A percentile compares a stretch with the other conserved stretches of the same genome.
These are phyloP conservation scores for Zele albiditarsus DNA, from an alignment of 2,888 invertebrate species.

Conservation along the genomic window DNA sequence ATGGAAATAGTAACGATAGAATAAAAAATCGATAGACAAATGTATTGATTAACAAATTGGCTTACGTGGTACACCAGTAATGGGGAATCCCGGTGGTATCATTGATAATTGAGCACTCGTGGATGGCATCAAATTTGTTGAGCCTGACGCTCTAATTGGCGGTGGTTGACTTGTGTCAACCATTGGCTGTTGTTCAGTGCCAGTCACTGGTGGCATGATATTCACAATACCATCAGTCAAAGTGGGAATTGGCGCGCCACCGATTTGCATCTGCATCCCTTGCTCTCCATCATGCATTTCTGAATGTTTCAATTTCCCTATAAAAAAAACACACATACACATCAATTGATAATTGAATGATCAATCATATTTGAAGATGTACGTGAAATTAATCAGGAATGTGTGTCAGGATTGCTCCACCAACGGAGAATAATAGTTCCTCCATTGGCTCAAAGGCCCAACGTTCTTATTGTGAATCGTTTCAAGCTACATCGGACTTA, in stretches of 20 bases:
- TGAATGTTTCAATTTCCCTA: constrained; percentile 67
- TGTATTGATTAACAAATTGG: constrained; percentile 15
- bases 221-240: constrained; percentile 65
- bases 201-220: constrained; percentile 60
- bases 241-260: constrained; percentile 60
- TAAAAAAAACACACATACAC: constrained; percentile 26
- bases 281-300: constrained; percentile 50
- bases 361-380: neutral
- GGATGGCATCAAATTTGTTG: constrained; percentile 71
- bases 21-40: neutral
- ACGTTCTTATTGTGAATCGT: constrained; percentile 50
- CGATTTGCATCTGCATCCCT: constrained; percentile 53
- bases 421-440: constrained; percentile 31
- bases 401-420: constrained; percentile 47
- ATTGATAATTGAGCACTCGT: constrained; percentile 70
- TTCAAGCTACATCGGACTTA: constrained; percentile 49
- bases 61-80: constrained; percentile 73
- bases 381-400: neutral
- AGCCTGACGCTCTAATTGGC: constrained; percentile 72
- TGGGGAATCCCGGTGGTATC: constrained; percentile 72
- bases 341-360: too few relatives aligned
- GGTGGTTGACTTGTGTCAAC: constrained; percentile 81
- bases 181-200: constrained; percentile 56
- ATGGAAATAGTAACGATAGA: too few relatives aligned
- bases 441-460: constrained; percentile 46